phyloP scores from a whole-genome alignment of 2,113 vertebrate genomes.

The Galbula dea region DNA sequence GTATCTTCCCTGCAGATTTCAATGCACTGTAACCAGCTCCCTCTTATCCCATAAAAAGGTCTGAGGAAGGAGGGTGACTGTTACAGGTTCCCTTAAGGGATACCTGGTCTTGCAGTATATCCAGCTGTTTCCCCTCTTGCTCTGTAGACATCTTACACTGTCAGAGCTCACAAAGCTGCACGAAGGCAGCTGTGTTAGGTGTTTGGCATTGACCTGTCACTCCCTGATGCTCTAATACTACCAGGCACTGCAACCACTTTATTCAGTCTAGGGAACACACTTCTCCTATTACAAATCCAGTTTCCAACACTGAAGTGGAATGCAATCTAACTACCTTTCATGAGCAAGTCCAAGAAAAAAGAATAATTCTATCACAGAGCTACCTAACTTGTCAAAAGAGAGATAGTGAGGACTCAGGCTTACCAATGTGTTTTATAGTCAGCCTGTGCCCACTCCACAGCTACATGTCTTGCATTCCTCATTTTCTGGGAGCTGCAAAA shows the following conservation, averaged over 20 bases:
- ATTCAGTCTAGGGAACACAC: too few species aligned
- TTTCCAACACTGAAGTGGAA: neutral
- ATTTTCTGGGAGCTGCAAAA: neutral
- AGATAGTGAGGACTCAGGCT: neutral
- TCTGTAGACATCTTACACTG: neutral
- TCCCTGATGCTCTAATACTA: neutral
- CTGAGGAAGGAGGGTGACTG: neutral
- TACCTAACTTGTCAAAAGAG: too few species aligned
- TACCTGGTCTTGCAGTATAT: neutral
- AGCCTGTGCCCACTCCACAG: neutral
- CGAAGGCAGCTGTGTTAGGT: neutral
- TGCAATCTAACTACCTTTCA: neutral
- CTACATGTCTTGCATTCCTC: rapidly evolving
- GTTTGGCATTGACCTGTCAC: neutral
- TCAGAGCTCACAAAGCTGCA: neutral
- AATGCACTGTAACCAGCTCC: neutral
- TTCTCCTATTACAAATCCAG: neutral
- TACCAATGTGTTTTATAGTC: neutral
- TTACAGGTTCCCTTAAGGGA: neutral
- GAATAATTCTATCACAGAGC: neutral
- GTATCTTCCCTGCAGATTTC: neutral
- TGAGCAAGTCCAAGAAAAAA: neutral
- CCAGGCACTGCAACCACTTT: neutral
- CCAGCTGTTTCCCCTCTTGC: neutral
- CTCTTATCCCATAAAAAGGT: rapidly evolving